Base-by-base conservation (phyloP, 1,140 invertebrate genomes). In the Listronotus oregonensis region DNA sequence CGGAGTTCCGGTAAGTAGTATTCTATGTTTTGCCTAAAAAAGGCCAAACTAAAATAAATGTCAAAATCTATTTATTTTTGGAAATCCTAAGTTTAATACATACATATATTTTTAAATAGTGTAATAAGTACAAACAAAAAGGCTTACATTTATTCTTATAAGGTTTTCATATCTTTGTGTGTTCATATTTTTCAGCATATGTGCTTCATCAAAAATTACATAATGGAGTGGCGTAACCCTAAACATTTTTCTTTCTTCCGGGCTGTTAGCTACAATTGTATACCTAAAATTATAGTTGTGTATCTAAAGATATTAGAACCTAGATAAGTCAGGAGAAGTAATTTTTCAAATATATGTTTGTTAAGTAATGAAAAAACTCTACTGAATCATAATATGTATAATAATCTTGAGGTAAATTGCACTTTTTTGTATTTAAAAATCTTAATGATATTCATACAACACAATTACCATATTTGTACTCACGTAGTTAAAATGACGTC, bases 151-250 rank as follows among this genome's bases (percentile, higher is more conserved):
- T 44, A 98, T 92, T 73, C 89, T 89, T 71, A 96, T 89, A 11
- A 98, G 82, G 78, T 92, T 91, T 71, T 94, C 88, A 74, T 95
- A 99, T 72, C 96, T 83, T 64, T 90, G 86, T 6, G 95, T 95
- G 39, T 89, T 88, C 94, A 98, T 98, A 78, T 98, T 98, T 79
- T 98, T 98, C 7, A 98, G 80, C 94, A 98, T 96, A 74, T 99
- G 96, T 0, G 95, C 96, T 79, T 99, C 96, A 80, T 99, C 96
- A 78, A 97, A 97, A 27, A 99, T 85, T 0, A 96, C 92, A 76
- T 97, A 98, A 74, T 96, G 88, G 75, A 98, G 89, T 14, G 87
- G 85, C 51, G 95, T 87, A 34, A 94, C 89, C 52, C 94, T 89
- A 79, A 98, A 97, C 79, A 98, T 87, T 74, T 90, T 90, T 42